phyloP scores from a whole-genome alignment of 2,888 invertebrate species.

The Cephalotes varians region DNA sequence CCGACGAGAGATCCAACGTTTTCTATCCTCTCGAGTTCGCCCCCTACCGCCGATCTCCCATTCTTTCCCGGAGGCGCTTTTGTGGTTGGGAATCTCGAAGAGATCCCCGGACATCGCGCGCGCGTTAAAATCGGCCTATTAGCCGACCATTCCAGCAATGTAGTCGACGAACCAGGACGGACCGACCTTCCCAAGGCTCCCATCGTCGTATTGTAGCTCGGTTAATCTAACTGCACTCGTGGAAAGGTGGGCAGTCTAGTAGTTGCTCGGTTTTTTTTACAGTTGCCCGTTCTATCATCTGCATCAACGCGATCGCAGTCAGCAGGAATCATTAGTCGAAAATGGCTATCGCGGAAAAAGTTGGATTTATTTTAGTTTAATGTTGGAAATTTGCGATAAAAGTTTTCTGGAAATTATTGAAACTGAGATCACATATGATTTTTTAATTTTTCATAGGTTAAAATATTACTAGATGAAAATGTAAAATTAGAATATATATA shows the following conservation, averaged over 20 bases:
- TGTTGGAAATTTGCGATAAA: neutral
- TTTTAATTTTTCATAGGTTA: neutral
- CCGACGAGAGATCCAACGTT: slow-evolving; percentile 43
- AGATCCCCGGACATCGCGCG: slow-evolving; percentile 71
- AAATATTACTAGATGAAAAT: neutral
- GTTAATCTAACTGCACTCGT: slow-evolving; percentile 56
- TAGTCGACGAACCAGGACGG: slow-evolving; percentile 75
- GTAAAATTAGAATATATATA: neutral
- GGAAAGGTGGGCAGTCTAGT: slow-evolving; percentile 22
- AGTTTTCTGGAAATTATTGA: neutral
- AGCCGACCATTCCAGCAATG: slow-evolving; percentile 82
- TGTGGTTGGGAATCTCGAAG: slow-evolving; percentile 76
- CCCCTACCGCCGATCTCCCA: slow-evolving; percentile 31
- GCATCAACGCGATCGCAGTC: neutral
- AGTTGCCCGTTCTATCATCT: neutral
- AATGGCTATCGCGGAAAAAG: neutral
- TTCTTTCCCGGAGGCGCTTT: slow-evolving; percentile 71
- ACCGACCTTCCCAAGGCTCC: slow-evolving; percentile 54
- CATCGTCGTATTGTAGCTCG: slow-evolving; percentile 28
- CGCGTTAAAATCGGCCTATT: slow-evolving; percentile 82
- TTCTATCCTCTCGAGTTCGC: slow-evolving; percentile 59
- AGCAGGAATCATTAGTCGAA: neutral
- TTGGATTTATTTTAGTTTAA: neutral
- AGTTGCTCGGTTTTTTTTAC: slow-evolving; percentile 24
- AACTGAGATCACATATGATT: neutral